phyloP scores from a whole-genome alignment of 2,797 vertebrate genomes.

The Phrynocephalus vlangalii region DNA sequence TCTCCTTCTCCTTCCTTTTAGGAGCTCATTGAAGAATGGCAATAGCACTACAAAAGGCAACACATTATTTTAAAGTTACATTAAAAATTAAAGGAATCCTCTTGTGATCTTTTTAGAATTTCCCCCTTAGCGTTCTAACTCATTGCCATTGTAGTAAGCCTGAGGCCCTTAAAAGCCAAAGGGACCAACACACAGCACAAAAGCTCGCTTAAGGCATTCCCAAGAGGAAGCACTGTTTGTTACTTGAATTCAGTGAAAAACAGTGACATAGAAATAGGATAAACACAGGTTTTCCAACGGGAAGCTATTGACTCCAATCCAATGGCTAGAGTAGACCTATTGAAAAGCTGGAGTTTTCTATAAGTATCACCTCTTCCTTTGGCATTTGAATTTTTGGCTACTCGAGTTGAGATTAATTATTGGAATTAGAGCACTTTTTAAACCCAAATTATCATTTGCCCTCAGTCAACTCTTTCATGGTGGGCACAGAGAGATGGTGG shows the following conservation, averaged over 20 bases:
- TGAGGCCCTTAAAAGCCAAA: background rate
- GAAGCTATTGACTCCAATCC: background rate
- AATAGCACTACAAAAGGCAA: slow-evolving; percentile 6
- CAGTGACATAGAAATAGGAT: background rate
- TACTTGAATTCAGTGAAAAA: background rate
- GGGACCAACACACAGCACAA: background rate
- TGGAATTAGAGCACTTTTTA: too few species aligned
- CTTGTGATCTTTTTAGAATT: background rate
- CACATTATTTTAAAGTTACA: slow-evolving; percentile 15
- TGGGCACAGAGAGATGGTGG: background rate
- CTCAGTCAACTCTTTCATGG: background rate
- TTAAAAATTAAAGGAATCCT: slow-evolving; percentile 7
- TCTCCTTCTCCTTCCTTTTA: slow-evolving; percentile 7
- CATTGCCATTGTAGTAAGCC: slow-evolving; percentile 1
- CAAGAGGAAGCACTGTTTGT: background rate
- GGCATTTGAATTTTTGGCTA: too few species aligned
- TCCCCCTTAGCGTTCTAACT: slow-evolving; percentile 15
- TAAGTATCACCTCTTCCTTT: too few species aligned
- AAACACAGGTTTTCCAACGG: background rate
- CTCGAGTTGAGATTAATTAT: too few species aligned
- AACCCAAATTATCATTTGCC: background rate
- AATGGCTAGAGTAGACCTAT: too few species aligned
- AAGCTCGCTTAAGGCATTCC: background rate
- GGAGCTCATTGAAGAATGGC: slow-evolving; percentile 20
- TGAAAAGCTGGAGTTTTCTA: too few species aligned